Conservation (phyloP, 2,888 invertebrate genomes). For the Eristalis intricaria region DNA sequence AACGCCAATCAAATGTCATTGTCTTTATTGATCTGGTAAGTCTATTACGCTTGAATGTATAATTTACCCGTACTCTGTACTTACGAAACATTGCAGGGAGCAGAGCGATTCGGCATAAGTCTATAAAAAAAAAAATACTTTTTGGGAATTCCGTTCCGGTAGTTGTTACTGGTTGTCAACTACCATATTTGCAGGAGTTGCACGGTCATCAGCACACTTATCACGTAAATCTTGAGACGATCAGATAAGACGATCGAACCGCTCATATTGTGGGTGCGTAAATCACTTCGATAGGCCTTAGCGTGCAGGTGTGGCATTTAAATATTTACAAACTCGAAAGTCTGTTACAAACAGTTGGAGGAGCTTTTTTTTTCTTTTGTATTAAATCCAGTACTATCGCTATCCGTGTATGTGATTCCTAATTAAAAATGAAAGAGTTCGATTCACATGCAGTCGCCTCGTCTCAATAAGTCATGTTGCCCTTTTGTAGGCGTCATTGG, state of each 20-base stretch:
- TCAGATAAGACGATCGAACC: neutral
- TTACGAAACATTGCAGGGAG: neutral
- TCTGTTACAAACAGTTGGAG: neutral
- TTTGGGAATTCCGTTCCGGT: slow-evolving; percentile 1
- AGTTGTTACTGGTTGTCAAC: neutral
- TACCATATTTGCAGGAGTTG: neutral
- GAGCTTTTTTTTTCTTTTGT: no score
- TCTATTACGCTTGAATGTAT: no score
- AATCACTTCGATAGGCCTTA: neutral
- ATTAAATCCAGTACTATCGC: neutral
- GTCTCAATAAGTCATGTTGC: no score
- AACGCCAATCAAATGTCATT: no score
- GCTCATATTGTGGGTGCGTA: neutral
- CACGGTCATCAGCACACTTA: neutral
- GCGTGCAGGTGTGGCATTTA: neutral
- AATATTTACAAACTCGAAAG: neutral
- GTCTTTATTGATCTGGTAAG: no score
- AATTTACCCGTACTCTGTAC: no score
- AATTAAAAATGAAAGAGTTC: neutral
- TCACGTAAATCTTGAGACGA: neutral
- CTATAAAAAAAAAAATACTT: neutral
- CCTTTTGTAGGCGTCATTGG: no score
- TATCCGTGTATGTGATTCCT: neutral
- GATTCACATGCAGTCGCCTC: neutral
- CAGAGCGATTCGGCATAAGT: neutral